A percentile compares a stretch with the other conserved stretches of the same genome.
Evolutionary conservation across 2,888 invertebrate species (phyloP).

Genomic region (Oscheius onirici): DNA sequence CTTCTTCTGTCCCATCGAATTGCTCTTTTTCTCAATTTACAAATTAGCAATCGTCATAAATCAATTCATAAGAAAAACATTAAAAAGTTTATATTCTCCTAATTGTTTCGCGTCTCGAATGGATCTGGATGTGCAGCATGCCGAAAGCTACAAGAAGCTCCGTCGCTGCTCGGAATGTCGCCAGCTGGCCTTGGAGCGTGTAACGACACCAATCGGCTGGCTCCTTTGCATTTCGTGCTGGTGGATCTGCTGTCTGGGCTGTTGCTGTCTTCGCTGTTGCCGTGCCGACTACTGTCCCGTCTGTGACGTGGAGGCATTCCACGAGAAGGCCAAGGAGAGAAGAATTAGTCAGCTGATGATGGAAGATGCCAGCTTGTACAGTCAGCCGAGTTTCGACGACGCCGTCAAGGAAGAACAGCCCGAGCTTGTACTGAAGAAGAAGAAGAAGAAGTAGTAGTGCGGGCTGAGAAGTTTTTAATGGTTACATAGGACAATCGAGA

Average conservation of each 20-base stretch:
- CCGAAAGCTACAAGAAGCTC: neutral
- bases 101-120: neutral
- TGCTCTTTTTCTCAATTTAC: too few relatives aligned
- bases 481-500: too few relatives aligned
- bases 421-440: neutral
- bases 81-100: neutral
- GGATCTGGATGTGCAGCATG: neutral
- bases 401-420: conserved; percentile 27
- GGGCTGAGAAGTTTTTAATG: too few relatives aligned
- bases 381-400: conserved; percentile 26
- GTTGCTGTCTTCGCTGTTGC: neutral
- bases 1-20: too few relatives aligned
- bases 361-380: conserved; percentile 21
- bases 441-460: too few relatives aligned
- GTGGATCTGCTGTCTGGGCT: conserved; percentile 37
- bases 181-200: conserved; percentile 23
- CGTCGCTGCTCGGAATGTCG: neutral
- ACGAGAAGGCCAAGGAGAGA: neutral
- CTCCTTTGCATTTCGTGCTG: conserved; percentile 34
- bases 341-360: neutral
- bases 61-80: too few relatives aligned
- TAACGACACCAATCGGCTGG: conserved; percentile 19
- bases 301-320: too few relatives aligned
- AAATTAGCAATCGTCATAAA: too few relatives aligned
- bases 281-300: too few relatives aligned